Percentiles rank a stretch among this genome's conserved stretches.
Evolutionary conservation across 2,888 invertebrate genomes (phyloP).

Genomic region (Augochlorella aurata): DNA sequence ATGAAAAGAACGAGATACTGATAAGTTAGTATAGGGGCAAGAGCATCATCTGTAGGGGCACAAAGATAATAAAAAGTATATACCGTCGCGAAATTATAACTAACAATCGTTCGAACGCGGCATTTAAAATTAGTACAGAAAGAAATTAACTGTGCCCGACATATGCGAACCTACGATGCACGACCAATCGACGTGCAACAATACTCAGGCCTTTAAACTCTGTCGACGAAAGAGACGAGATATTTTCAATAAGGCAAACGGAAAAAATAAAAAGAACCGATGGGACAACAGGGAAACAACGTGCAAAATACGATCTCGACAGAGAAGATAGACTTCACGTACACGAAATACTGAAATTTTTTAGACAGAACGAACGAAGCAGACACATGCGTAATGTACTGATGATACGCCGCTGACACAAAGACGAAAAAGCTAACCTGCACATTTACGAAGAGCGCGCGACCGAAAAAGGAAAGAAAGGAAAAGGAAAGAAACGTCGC

Average conservation of each 20-base stretch:
- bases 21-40: conserved; percentile 23
- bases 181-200: conserved; percentile 28
- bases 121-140: conserved; percentile 15
- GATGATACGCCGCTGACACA: conserved; percentile 56
- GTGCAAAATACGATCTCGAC: not conserved
- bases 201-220: conserved; percentile 8
- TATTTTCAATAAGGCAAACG: conserved; percentile 5
- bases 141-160: conserved; percentile 21
- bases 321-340: conserved; percentile 13
- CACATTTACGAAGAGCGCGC: conserved; percentile 29
- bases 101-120: conserved; percentile 12
- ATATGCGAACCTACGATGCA: conserved; percentile 35
- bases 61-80: conserved; percentile 2
- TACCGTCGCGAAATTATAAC: conserved; percentile 12
- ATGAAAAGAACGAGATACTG: not conserved
- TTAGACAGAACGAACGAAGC: conserved; percentile 25
- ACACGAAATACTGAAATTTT: conserved; percentile 38
- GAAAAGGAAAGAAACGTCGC: not conserved
- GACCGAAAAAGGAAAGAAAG: conserved; percentile 14
- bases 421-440: conserved; percentile 66
- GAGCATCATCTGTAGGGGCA: conserved; percentile 21
- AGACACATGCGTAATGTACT: conserved; percentile 48
- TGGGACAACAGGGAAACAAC: not conserved
- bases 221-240: conserved; percentile 8
- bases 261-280: not conserved